Evolutionary conservation across 1,140 invertebrate genomes (phyloP).

Genomic region (Panagrolaimus sp.): DNA sequence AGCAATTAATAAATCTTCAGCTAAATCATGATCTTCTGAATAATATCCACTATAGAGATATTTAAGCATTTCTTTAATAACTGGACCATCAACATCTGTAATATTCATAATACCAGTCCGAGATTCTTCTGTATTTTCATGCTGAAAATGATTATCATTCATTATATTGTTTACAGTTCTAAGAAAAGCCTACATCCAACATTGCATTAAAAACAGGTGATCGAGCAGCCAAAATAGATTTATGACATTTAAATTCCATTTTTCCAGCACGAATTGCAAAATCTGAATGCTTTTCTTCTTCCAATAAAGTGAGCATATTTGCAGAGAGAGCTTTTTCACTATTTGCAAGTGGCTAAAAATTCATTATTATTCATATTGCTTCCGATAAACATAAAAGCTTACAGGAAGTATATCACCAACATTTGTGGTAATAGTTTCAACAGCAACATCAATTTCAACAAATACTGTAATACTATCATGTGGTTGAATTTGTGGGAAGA

Average conservation of each 20-base stretch:
- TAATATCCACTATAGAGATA: constrained; percentile 54
- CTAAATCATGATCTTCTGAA: constrained; percentile 49
- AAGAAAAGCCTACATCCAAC: too few relatives aligned
- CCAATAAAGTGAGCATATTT: constrained; percentile 51
- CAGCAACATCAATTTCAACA: constrained; percentile 58
- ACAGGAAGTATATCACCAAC: constrained; percentile 35
- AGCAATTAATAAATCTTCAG: constrained; percentile 56
- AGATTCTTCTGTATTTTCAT: constrained; percentile 50
- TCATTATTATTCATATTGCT: not conserved
- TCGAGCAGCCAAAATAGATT: constrained; percentile 54
- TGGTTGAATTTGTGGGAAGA: constrained; percentile 56
- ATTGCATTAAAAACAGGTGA: constrained; percentile 56
- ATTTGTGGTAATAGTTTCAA: constrained; percentile 54
- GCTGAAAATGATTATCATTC: too few relatives aligned
- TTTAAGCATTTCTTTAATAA: constrained; percentile 53
- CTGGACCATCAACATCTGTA: constrained; percentile 49
- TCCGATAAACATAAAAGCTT: not conserved
- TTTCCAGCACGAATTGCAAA: constrained; percentile 48
- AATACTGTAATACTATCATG: constrained; percentile 54
- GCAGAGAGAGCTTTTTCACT: constrained; percentile 46
- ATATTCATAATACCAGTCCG: constrained; percentile 51
- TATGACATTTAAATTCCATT: constrained; percentile 47
- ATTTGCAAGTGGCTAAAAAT: constrained; percentile 19
- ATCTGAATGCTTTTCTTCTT: constrained; percentile 48
- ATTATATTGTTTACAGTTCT: too few relatives aligned